Conservation (phyloP, 2,113 vertebrate species). For the Corvus cornix region DNA sequence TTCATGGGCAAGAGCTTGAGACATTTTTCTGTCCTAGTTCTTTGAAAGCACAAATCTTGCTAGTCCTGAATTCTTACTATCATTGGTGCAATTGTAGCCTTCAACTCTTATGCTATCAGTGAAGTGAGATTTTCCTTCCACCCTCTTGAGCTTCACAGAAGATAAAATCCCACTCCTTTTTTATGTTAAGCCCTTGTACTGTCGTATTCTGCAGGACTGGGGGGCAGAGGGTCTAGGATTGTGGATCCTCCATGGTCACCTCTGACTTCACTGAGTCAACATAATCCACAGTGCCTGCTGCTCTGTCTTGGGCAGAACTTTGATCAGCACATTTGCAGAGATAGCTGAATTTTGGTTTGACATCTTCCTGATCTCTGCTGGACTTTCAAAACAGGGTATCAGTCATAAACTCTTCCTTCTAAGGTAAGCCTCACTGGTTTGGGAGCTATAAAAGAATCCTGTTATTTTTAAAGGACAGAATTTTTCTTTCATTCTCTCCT, state of each 20-base stretch:
- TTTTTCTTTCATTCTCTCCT: slow-evolving; percentile 30
- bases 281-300: slow-evolving; percentile 4
- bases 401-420: not conserved
- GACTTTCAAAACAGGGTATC: not conserved
- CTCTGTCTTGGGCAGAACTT: slow-evolving; percentile 17
- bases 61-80: not conserved
- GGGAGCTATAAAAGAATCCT: not conserved
- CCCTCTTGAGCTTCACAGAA: not conserved
- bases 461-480: slow-evolving; percentile 33
- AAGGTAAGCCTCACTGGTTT: slow-evolving; percentile 29
- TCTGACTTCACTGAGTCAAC: not conserved
- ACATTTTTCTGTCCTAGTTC: not conserved
- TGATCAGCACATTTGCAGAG: slow-evolving; percentile 13
- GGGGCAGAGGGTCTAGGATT: not conserved
- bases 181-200: not conserved
- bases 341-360: slow-evolving; percentile 16
- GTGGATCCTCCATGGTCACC: not conserved
- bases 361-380: slow-evolving; percentile 9
- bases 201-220: not conserved
- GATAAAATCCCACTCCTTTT: slow-evolving; percentile 21
- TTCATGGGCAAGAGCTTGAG: not conserved
- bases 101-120: not conserved
- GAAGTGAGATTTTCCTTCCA: slow-evolving; percentile 6
- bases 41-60: not conserved
- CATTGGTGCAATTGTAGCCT: not conserved